Evolutionary conservation across 1,140 invertebrate species (phyloP), one percentile per base, ranked within the genome.

Genomic region (Adoxophyes honmai): DNA sequence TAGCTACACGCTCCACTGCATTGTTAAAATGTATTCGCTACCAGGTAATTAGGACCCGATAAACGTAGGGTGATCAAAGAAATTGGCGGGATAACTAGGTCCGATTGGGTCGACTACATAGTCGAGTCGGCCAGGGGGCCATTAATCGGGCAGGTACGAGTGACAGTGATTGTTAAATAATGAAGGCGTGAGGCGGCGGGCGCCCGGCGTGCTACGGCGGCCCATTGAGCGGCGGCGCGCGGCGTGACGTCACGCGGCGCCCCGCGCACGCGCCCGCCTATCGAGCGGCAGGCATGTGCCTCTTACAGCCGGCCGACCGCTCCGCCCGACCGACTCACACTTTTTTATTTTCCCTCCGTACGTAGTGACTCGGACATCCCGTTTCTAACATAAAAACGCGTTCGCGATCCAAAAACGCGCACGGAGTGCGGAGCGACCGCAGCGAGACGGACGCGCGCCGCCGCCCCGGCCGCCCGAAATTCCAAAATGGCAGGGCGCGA

Each of bases 271-370:
- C 84, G 78, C 78, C 69, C 76, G 64, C 52, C 71, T 87, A 84
- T 86, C 79, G 84, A 85, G 72, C 84, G 81, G 81, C 82, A 87
- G 81, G 81, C 82, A 87, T 85, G 81, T 83, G 80, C 76, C 81
- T 70, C 68, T 80, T 73, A 70, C 81, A 68, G 81, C 77, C 80
- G 81, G 78, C 71, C 78, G 65, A 76, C 65, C 74, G 74, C 76
- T 81, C 81, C 79, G 67, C 82, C 84, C 79, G 78, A 77, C 66
- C 64, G 60, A 70, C 70, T 73, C 80, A 78, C 74, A 79, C 73
- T 80, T 86, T 84, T 86, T 80, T 82, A 87, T 87, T 85, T 87
- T 81, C 76, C 76, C 68, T 70, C 67, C 73, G 75, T 73, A 74
- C 78, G 73, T 80, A 80, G 66, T 55, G 60, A 62, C 63, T 57